phyloP scores from a whole-genome alignment of 2,797 vertebrate genomes.

The Notamacropus eugenii region DNA sequence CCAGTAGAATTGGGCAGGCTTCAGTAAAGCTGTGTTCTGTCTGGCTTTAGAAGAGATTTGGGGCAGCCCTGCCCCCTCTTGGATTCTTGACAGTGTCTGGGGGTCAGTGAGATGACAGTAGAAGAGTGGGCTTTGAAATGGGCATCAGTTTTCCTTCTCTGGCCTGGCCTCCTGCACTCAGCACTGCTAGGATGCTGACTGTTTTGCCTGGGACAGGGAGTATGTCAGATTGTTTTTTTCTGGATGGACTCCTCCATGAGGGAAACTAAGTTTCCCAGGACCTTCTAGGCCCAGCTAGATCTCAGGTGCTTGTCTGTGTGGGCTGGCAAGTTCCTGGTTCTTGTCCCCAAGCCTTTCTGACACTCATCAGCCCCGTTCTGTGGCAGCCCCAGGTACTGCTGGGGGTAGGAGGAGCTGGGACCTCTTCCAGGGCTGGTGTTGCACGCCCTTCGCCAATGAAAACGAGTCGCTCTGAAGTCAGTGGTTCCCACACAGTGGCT shows the following conservation, averaged over 20 bases:
- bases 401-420: background rate
- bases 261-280: background rate
- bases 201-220: background rate
- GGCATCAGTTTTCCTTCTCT: background rate
- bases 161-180: background rate
- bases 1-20: background rate
- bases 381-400: slow-evolving; percentile 48
- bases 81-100: background rate
- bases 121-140: background rate
- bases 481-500: background rate
- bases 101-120: background rate
- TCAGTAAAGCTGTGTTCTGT: background rate
- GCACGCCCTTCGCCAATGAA: background rate
- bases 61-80: background rate
- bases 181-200: background rate
- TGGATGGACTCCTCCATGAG: background rate
- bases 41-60: background rate
- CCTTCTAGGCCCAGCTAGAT: background rate
- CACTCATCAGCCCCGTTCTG: slow-evolving; percentile 65
- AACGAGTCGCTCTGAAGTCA: background rate
- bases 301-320: slow-evolving; percentile 5
- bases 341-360: slow-evolving; percentile 16
- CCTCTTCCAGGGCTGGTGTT: background rate
- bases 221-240: background rate
- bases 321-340: slow-evolving; percentile 49